Evolutionary conservation across 2,888 invertebrate genomes (phyloP), one percentile per base, ranked within the genome.

Genomic region (Siphlonurus alternatus): DNA sequence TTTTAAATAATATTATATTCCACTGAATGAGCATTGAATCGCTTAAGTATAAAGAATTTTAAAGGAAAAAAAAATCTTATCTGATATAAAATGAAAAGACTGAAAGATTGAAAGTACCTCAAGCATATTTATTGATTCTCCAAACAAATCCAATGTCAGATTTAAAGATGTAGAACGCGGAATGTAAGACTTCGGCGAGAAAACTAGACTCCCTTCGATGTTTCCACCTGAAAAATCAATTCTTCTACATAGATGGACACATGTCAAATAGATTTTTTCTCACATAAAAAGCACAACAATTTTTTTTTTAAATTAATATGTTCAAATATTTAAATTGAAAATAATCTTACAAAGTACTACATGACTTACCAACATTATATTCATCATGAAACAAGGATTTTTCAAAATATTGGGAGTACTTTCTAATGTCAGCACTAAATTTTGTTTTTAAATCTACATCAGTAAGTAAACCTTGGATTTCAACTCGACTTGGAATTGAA

Each of bases 401-500:
- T 73, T 97, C 96, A 71, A 88, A 90, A 74, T 93, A 94, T 38
- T 89, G 82, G 0, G 96, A 96, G 76, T 89, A 96, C 78, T 94
- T 95, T 64, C 93, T 80, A 64, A 89, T 81, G 73, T 95, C 94
- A 38, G 87, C 82, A 69, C 86, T 88, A 73, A 93, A 95, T 72
- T 92, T 91, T 20, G 87, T 82, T 23, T 84, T 81, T 0, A 96
- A 76, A 67, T 85, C 82, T 67, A 87, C 85, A 68, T 93, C 91
- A 0, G 89, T 85, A 1, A 97, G 77, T 20, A 97, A 79, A 63
- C 88, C 88, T 72, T 93, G 92, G 60, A 93, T 85, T 73, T 89
- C 89, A 53, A 91, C 85, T 67, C 89, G 85, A 56, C 87, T 87
- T 0, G 93, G 93, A 2, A 90, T 83, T 0, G 92, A 87, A 0